These are phyloP conservation scores for Linurgus olivaceus DNA, from an alignment of 2,797 vertebrate species.

Conservation along the genomic window DNA sequence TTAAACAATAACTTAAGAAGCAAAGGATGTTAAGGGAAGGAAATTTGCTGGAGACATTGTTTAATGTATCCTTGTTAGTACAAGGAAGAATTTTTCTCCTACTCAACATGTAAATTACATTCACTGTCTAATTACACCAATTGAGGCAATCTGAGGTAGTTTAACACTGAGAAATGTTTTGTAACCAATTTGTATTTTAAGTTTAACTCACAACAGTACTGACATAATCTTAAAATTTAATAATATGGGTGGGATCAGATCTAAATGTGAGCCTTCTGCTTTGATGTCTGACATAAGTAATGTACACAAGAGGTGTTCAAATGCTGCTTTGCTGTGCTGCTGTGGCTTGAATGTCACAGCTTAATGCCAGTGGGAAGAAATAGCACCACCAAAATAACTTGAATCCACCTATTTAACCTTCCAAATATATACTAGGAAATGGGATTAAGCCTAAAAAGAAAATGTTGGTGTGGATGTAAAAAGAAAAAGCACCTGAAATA, in stretches of 20 bases:
- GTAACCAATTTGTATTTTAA: conserved; percentile 16
- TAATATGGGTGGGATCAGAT: not conserved
- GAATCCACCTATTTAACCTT: not conserved
- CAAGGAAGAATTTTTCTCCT: conserved; percentile 22
- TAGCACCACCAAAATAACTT: conserved; percentile 7
- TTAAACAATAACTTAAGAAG: conserved; percentile 30
- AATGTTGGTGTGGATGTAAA: not conserved
- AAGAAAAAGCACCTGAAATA: not conserved
- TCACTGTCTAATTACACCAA: not conserved
- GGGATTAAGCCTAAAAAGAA: not conserved
- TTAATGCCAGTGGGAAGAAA: conserved; percentile 17
- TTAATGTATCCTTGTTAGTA: conserved; percentile 13
- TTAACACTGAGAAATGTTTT: not conserved
- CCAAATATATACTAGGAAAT: not conserved
- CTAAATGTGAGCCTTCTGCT: not conserved
- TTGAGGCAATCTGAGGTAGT: conserved; percentile 8
- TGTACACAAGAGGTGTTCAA: not conserved
- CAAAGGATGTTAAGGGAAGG: conserved; percentile 21
- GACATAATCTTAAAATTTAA: conserved; percentile 7
- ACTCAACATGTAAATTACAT: conserved; percentile 40
- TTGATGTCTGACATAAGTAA: not conserved
- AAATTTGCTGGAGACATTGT: conserved; percentile 8
- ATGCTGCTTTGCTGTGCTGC: not conserved
- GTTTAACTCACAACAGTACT: not conserved
- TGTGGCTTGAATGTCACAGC: not conserved